Conservation (phyloP, 1,140 invertebrate species). For the Ips typographus region DNA sequence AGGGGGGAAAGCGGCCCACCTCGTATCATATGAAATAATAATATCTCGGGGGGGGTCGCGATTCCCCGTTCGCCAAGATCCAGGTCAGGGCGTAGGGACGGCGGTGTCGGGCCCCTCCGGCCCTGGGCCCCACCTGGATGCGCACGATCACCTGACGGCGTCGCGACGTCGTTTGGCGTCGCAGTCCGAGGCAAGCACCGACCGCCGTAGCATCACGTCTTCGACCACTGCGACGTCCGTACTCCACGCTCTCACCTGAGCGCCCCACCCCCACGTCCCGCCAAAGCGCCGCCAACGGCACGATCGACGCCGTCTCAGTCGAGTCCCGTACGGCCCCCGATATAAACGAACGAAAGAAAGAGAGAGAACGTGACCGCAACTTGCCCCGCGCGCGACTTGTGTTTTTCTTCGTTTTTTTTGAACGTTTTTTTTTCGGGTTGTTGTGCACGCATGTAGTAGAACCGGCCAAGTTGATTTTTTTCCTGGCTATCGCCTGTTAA, state of each 20-base stretch:
- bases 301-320: constrained; percentile 41
- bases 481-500: constrained; percentile 28
- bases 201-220: constrained; percentile 44
- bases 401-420: background rate
- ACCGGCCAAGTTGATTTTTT: no score
- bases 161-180: constrained; percentile 16
- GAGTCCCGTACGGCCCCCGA: constrained; percentile 29
- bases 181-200: constrained; percentile 50
- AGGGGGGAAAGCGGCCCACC: background rate
- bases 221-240: constrained; percentile 42
- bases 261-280: constrained; percentile 49
- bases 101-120: constrained; percentile 12
- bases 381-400: constrained; percentile 11
- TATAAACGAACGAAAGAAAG: constrained; percentile 14
- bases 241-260: constrained; percentile 51
- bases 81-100: constrained; percentile 29
- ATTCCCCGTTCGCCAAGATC: background rate
- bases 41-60: background rate
- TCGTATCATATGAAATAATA: constrained; percentile 16
- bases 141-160: constrained; percentile 37
- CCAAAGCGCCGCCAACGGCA: constrained; percentile 36
- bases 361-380: background rate
- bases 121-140: constrained; percentile 37
- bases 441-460: background rate
- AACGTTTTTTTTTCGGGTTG: background rate